Percentiles rank a stretch among this genome's conserved stretches.
These are phyloP conservation scores for Drosophila athabasca DNA, from an alignment of 1,140 invertebrate genomes.

Conservation along the genomic window DNA sequence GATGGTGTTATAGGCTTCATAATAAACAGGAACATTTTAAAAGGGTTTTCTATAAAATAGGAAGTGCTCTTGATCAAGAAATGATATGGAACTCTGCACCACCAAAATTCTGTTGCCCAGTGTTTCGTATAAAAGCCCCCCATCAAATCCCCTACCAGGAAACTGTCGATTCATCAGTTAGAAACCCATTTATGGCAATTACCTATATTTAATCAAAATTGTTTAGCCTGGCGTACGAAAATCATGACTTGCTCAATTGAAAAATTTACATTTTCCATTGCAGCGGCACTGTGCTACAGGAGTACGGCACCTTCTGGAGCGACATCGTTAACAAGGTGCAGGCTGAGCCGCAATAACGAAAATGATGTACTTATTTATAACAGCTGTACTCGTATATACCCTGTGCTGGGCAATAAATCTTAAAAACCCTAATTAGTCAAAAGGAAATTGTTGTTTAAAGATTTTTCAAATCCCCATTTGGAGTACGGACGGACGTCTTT, in stretches of 20 bases:
- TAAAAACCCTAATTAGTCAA: constrained; percentile 61
- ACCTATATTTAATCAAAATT: constrained; percentile 42
- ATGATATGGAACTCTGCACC: no score
- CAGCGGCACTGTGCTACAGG: constrained; percentile 89
- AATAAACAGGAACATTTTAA: no score
- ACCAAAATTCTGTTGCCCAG: constrained; percentile 20
- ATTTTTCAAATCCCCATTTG: constrained; percentile 33
- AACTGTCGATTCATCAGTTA: constrained; percentile 52
- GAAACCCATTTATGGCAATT: constrained; percentile 45
- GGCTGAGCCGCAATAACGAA: constrained; percentile 44
- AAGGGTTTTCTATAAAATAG: no score
- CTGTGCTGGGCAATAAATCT: constrained; percentile 55
- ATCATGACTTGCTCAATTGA: constrained; percentile 14
- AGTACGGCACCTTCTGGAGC: constrained; percentile 89
- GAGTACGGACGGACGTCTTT: constrained; percentile 2
- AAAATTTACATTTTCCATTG: constrained; percentile 74
- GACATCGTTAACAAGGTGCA: constrained; percentile 84
- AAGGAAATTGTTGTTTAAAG: constrained; percentile 43
- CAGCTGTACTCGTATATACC: constrained; percentile 32
- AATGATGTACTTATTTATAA: constrained; percentile 39
- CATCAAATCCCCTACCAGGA: constrained; percentile 8
- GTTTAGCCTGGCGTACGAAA: constrained; percentile 13
- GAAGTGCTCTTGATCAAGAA: no score
- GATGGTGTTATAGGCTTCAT: no score
- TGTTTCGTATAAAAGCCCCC: constrained; percentile 5